Percentiles rank a stretch among this genome's conserved stretches.
phyloP scores from a whole-genome alignment of 2,797 vertebrate species.

The Falco concolor region DNA sequence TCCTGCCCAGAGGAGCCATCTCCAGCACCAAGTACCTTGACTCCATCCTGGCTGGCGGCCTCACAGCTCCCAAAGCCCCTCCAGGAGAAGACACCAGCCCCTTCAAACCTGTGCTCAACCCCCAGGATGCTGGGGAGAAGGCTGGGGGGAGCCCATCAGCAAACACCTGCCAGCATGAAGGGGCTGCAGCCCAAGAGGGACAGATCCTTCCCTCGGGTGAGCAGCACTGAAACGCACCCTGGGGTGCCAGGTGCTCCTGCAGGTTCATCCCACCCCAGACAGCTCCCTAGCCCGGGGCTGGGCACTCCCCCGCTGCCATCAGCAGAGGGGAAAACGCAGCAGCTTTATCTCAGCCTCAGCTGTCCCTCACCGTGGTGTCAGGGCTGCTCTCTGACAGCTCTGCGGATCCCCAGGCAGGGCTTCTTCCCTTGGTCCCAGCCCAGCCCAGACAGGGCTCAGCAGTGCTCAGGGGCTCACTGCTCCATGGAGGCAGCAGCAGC shows the following conservation, averaged over 20 bases:
- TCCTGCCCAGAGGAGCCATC: not conserved
- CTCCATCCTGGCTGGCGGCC: not conserved
- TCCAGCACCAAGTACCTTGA: not conserved
- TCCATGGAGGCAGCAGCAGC: not conserved
- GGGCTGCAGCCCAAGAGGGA: not conserved
- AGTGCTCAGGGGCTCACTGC: too few relatives aligned
- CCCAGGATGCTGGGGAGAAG: not conserved
- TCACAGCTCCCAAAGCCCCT: not conserved
- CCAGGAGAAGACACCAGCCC: not conserved
- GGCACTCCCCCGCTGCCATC: not conserved
- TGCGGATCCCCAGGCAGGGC: not conserved
- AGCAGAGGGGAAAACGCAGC: not conserved
- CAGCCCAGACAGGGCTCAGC: not conserved
- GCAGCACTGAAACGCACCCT: fast-evolving
- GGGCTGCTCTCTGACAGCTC: not conserved
- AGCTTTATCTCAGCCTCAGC: not conserved
- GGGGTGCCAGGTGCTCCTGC: not conserved
- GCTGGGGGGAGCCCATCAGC: not conserved
- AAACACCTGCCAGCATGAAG: not conserved
- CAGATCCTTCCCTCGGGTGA: not conserved
- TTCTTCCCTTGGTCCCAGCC: not conserved
- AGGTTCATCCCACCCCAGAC: not conserved
- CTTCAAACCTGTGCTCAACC: not conserved
- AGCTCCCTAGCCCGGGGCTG: too few relatives aligned
- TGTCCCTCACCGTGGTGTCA: not conserved